Evolutionary conservation across 23 tunicate species (phyloP), one percentile per base, ranked within the genome.

Genomic region (Diplosoma virens): DNA sequence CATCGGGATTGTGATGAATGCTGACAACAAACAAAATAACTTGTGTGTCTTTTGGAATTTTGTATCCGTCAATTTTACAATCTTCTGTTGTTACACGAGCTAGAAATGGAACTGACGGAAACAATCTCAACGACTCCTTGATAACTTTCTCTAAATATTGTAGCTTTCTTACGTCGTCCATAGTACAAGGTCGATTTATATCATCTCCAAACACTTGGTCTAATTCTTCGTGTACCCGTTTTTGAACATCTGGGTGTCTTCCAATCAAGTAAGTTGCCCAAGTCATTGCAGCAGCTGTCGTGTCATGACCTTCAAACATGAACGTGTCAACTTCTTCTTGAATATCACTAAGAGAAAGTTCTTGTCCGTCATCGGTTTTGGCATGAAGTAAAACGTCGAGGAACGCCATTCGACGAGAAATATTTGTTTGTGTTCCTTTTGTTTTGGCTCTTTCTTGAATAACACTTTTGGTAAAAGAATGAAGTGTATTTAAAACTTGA

Each of bases 291-390:
- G 99, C 99, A 5, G 99, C 96, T 0, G 96, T 89, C 7, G 99
- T 95, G 82, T 89, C 99, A 47, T 89, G 96, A 2, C 96, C 94
- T 66, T 95, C 96, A 77, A 95, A 95, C 96, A 95, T 95, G 54
- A 95, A 95, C n/a, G 99, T 95, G 59, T 95, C 99, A n/a, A 95
- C 99, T 77, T 95, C 96, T 47, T 95, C 99, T 58, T 84, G 92
- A 48, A 95, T 95, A 50, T 86, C 99, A 29, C 59, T 17, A 24
- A 85, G 75, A 14, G 92, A 80, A 21, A 92, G 84, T 29, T 63
- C 31, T 50, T 85, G 58, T 1, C 91, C 96, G 35, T 82, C 87
- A 6, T 86, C 96, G 7, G 87, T 81, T 22, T 36, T 32, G 37
- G 84, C 77, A 66, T 84, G 73, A 27, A 95, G 53, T 33, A 95